phyloP scores from a whole-genome alignment of 2,113 vertebrate species.

The Salvelinus sp. region DNA sequence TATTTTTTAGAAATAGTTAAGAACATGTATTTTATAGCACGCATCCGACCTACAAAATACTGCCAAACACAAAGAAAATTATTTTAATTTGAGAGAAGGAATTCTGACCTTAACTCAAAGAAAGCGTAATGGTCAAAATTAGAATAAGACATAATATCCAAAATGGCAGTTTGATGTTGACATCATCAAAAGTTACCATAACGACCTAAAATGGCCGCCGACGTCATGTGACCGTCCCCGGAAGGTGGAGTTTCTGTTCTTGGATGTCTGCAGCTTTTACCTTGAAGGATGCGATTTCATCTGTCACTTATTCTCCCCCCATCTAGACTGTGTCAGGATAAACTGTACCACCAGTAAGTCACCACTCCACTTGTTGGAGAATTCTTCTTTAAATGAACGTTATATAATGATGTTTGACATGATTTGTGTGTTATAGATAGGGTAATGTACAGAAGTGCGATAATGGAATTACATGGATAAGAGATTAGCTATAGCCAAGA shows the following conservation, averaged over 20 bases:
- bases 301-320: slow-evolving; percentile 99
- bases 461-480: slow-evolving; percentile 65
- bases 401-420: slow-evolving; percentile 44
- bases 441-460: slow-evolving; percentile 43
- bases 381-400: slow-evolving; percentile 55
- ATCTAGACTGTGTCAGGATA: slow-evolving; percentile 99
- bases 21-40: background rate
- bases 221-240: slow-evolving; percentile 97
- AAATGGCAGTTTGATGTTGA: background rate
- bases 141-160: background rate
- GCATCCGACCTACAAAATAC: background rate
- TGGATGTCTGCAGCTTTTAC: slow-evolving; percentile 99
- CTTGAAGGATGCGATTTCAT: slow-evolving; percentile 99
- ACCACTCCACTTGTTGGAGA: slow-evolving; percentile 93
- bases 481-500: slow-evolving; percentile 38
- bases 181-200: slow-evolving; percentile 2
- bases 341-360: slow-evolving; percentile 99
- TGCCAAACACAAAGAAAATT: background rate
- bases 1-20: background rate
- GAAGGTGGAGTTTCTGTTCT: slow-evolving; percentile 97
- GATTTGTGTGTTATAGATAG: slow-evolving; percentile 43
- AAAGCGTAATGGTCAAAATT: background rate
- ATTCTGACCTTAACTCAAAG: background rate
- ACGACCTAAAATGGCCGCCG: slow-evolving; percentile 84
- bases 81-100: background rate